These are phyloP conservation scores for Drosophila formosana DNA, from an alignment of 2,888 invertebrate genomes.

Conservation along the genomic window DNA sequence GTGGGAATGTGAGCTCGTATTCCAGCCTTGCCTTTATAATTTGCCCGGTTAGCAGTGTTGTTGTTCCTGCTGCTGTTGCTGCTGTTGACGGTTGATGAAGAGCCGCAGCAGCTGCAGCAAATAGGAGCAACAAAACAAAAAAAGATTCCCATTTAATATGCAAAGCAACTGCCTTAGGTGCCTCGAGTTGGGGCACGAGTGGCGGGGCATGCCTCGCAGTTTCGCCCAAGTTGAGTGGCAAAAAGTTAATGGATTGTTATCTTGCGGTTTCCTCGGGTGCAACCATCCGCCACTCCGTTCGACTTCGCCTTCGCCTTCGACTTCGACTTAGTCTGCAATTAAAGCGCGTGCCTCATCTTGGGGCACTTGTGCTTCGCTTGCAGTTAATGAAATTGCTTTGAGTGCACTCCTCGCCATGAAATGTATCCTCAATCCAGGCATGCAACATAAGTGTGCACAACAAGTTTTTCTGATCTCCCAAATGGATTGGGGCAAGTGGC, in stretches of 20 bases:
- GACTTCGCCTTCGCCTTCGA: conserved; percentile 20
- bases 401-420: conserved; percentile 52
- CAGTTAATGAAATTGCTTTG: conserved; percentile 76
- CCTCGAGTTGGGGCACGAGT: conserved; percentile 17
- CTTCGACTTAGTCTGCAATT: conserved; percentile 65
- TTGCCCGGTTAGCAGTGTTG: conserved; percentile 43
- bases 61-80: conserved; percentile 37
- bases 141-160: conserved; percentile 56
- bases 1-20: conserved; percentile 42
- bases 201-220: conserved; percentile 41
- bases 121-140: conserved; percentile 29
- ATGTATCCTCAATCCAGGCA: conserved; percentile 11
- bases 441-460: conserved; percentile 41
- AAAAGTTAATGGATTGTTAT: conserved; percentile 82
- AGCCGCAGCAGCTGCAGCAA: conserved; percentile 54
- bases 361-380: conserved; percentile 65
- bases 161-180: conserved; percentile 65
- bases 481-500: conserved; percentile 34
- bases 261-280: conserved; percentile 70
- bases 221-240: conserved; percentile 73
- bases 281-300: conserved; percentile 31
- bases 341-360: conserved; percentile 51
- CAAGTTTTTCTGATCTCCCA: conserved; percentile 30
- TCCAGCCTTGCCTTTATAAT: conserved; percentile 70
- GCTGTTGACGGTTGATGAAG: conserved; percentile 65